Evolutionary conservation across 2,113 vertebrate genomes (phyloP).

Genomic region (Oceanodroma tethys): DNA sequence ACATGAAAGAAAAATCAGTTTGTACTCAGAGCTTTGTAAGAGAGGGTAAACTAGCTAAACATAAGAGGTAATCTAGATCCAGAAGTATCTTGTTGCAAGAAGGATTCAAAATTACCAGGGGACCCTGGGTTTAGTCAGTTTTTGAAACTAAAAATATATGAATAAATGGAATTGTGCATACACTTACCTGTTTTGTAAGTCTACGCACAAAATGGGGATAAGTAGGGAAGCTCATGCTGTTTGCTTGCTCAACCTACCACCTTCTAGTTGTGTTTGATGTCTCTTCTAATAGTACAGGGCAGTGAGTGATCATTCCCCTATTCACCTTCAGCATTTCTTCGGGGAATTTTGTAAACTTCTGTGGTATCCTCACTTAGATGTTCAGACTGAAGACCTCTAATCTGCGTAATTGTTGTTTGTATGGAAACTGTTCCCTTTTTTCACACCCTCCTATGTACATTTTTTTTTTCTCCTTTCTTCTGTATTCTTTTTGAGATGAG

Average conservation of each 20-base stretch:
- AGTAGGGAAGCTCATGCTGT: not conserved
- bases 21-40: not conserved
- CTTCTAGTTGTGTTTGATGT: not conserved
- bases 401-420: not conserved
- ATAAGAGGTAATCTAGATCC: not conserved
- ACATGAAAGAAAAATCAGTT: not conserved
- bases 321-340: not conserved
- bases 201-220: rapidly evolving
- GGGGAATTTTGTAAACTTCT: not conserved
- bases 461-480: not conserved
- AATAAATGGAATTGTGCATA: not conserved
- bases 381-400: not conserved
- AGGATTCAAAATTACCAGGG: not conserved
- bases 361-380: not conserved
- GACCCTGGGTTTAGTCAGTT: not conserved
- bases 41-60: not conserved
- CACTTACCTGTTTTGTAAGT: not conserved
- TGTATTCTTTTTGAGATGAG: not conserved
- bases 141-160: not conserved
- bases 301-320: not conserved
- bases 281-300: not conserved
- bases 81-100: not conserved
- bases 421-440: not conserved
- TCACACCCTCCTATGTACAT: not conserved
- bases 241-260: not conserved